Base-by-base conservation (phyloP, 1,140 invertebrate genomes). In the Megalopta genalis region DNA sequence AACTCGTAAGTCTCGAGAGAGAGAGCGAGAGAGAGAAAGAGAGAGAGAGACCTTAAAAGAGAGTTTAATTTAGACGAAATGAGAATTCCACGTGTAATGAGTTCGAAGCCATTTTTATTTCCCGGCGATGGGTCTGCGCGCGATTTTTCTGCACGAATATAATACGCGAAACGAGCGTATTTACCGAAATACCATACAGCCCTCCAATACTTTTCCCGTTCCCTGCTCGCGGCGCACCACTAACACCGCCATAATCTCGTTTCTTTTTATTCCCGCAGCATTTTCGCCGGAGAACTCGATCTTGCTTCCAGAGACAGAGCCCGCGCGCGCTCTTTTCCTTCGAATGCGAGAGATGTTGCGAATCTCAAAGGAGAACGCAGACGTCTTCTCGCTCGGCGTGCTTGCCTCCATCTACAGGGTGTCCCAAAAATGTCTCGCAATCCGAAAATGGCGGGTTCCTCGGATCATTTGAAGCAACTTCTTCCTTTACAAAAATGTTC, bases 331-430 rank as follows among this genome's bases (percentile, higher is more conserved):
- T 42, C 42, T 12, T 46, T 46, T 37, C 64, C 63, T 79, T 77
- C 83, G 79, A 90, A 87, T 86, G 86, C 76, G 82, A 88, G 82
- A 88, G 88, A 89, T 76, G 83, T 54, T 87, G 81, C 81, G 84
- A 88, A 85, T 86, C 86, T 81, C 86, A 85, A 82, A 66, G 67
- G 80, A 69, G 62, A 54, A 49, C 57, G 65, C 27, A 32, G 39
- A 21, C 39, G 60, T 52, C 27, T 52, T 52, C 27, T 52, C 60
- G 16, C 52, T 10, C 63, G 27, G 27, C 10, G 27, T 52, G 27
- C 54, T 4, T 54, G 54, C 46, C 32, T 37, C 12, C 32, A 6
- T 52, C 46, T 49, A n/a, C n/a, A n/a, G n/a, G n/a, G n/a, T n/a
- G n/a, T n/a, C n/a, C n/a, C n/a, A n/a, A n/a, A n/a, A n/a, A n/a